These are phyloP conservation scores for Drosophila nikananu DNA, from an alignment of 1,140 invertebrate genomes.

Conservation along the genomic window DNA sequence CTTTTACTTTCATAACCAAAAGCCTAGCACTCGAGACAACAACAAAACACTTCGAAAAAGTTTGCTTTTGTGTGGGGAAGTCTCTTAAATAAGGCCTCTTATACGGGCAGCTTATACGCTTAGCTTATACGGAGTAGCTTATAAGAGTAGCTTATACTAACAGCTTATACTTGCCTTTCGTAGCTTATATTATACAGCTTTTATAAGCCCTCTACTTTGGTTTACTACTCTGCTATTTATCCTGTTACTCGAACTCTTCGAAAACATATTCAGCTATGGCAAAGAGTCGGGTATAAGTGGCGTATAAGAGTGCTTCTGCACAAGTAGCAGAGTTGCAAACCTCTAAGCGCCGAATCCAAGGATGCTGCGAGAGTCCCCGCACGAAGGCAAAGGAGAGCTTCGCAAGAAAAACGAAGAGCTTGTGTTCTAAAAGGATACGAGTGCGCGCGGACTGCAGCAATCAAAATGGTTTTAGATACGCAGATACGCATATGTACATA, in stretches of 20 bases:
- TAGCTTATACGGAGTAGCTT: too few relatives aligned
- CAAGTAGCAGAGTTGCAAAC: slow-evolving; percentile 54
- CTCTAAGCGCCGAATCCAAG: slow-evolving; percentile 49
- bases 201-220: background rate
- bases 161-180: background rate
- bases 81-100: slow-evolving; percentile 33
- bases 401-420: slow-evolving; percentile 37
- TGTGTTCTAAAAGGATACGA: slow-evolving; percentile 65
- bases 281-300: slow-evolving; percentile 17
- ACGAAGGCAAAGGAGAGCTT: slow-evolving; percentile 7
- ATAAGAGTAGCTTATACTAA: background rate
- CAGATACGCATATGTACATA: slow-evolving; percentile 22
- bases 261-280: slow-evolving; percentile 62
- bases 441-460: slow-evolving; percentile 18
- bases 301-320: slow-evolving; percentile 64
- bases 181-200: background rate
- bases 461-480: slow-evolving; percentile 61
- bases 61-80: slow-evolving; percentile 17
- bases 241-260: slow-evolving; percentile 17
- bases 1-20: slow-evolving; percentile 80
- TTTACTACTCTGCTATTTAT: background rate
- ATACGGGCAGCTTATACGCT: slow-evolving; percentile 1
- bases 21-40: slow-evolving; percentile 55
- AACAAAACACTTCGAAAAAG: slow-evolving; percentile 47
- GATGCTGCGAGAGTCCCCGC: slow-evolving; percentile 47